A percentile compares a stretch with the other conserved stretches of the same genome.
Evolutionary conservation across 2,888 invertebrate species (phyloP).

Genomic region (Tanypteryx hageni): DNA sequence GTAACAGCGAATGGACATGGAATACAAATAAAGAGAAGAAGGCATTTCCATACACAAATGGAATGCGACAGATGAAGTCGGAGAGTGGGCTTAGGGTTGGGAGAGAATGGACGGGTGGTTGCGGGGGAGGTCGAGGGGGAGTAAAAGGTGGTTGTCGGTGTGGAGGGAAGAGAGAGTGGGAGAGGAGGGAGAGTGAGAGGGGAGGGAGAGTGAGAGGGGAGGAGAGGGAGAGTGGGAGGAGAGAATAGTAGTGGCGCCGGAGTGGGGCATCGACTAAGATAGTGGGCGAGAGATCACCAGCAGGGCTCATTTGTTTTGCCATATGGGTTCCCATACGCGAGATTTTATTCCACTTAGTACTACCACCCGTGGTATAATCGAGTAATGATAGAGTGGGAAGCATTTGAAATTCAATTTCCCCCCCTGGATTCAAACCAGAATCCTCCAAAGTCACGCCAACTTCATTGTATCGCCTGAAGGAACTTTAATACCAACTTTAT

Average conservation of each 20-base stretch:
- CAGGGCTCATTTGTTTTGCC: slow-evolving; percentile 47
- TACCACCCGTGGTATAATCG: slow-evolving; percentile 47
- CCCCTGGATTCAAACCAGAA: slow-evolving; percentile 20
- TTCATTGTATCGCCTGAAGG: background rate
- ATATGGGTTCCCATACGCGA: background rate
- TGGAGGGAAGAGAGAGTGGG: background rate
- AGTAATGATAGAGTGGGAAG: slow-evolving; percentile 44
- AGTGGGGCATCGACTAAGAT: slow-evolving; percentile 25
- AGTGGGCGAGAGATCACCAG: slow-evolving; percentile 43
- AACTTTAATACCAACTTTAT: background rate
- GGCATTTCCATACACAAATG: slow-evolving; percentile 14
- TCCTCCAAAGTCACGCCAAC: slow-evolving; percentile 31
- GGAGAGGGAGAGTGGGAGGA: background rate
- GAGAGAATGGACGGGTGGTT: background rate
- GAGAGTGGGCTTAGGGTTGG: slow-evolving; percentile 8
- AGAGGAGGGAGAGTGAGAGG: background rate
- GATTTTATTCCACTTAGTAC: slow-evolving; percentile 54
- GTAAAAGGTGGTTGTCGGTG: too few species aligned
- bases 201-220: background rate
- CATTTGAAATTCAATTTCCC: slow-evolving; percentile 54
- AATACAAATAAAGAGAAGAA: slow-evolving; percentile 10
- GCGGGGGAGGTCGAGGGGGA: background rate
- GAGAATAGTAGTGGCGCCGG: slow-evolving; percentile 16
- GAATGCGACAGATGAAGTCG: slow-evolving; percentile 1
- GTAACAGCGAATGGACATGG: background rate